Evolutionary conservation across 2,888 invertebrate genomes (phyloP).

Genomic region (Euspilapteryx auroguttella): DNA sequence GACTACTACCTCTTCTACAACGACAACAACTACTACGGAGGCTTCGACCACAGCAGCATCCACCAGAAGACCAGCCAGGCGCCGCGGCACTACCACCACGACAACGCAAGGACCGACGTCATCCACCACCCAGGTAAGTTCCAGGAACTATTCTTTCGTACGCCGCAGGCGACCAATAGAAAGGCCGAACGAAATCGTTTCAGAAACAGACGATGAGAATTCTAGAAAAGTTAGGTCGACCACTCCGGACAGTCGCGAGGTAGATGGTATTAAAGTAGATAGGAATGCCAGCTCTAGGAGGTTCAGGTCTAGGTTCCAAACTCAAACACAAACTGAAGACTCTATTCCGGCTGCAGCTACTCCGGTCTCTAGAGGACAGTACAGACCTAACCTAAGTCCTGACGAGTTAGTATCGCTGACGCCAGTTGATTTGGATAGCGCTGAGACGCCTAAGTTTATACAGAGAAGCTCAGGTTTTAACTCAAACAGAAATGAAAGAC

Average conservation of each 20-base stretch:
- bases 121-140: constrained; percentile 56
- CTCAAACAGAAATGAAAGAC: constrained; percentile 6
- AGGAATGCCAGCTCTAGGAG: too few relatives aligned
- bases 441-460: constrained; percentile 21
- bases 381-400: constrained; percentile 25
- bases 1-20: constrained; percentile 13
- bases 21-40: constrained; percentile 12
- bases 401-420: constrained; percentile 59
- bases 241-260: constrained; percentile 47
- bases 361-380: constrained; percentile 29
- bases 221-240: constrained; percentile 46
- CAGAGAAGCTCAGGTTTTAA: constrained; percentile 11
- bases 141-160: constrained; percentile 50
- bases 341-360: constrained; percentile 38
- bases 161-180: constrained; percentile 37
- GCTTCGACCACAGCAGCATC: constrained; percentile 20
- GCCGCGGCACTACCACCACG: constrained; percentile 23
- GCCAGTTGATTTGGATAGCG: constrained; percentile 32
- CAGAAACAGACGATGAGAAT: constrained; percentile 28
- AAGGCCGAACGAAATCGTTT: constrained; percentile 38
- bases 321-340: constrained; percentile 18
- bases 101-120: constrained; percentile 20
- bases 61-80: constrained; percentile 20
- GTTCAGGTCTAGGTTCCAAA: constrained; percentile 24
- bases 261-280: constrained; percentile 16